Evolutionary conservation across 2,888 invertebrate species (phyloP), one percentile per base, ranked within the genome.

Genomic region (Merodon equestris): DNA sequence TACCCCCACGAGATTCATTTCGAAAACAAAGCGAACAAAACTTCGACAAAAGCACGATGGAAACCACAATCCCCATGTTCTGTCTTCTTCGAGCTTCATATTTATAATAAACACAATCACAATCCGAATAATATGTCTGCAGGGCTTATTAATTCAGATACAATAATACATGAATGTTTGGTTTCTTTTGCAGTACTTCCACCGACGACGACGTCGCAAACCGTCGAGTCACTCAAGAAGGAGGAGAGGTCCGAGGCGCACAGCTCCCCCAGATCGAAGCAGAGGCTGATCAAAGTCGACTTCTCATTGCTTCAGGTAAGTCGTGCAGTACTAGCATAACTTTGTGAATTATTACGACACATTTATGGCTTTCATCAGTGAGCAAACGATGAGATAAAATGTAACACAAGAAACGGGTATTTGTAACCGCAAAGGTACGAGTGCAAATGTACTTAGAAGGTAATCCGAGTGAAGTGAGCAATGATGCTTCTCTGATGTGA

Each of bases 241-340:
- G 83, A 84, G 82, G 84, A 84, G 76, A 82, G 82, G 74, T 77
- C 82, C 83, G 90, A 87, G 89, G 90, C 86, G 89, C 90, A 84
- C 89, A 90, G 85, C 67, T 81, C 87, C 74, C 86, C 88, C 75
- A 87, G 87, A 81, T 86, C 87, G 71, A 85, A 86, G 74, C 88
- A 88, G 85, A 91, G 94, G 85, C 92, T 96, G 85, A 96, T 96
- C 90, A 95, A 95, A 91, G 95, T 95, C 81, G 95, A 96, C 90
- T 94, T 94, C 89, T 92, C 94, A 85, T 91, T 93, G 86, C 90
- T 94, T 85, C 91, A 93, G 91, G 93, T 93, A 85, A 90, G 90
- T 27, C 86, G 67, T 81, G 56, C 38, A 56, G 47, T 10, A 40
- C 27, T 7, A 27, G 27, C 68, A 74, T 74, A 74, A 70, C 74